phyloP scores from a whole-genome alignment of 2,797 vertebrate species.

The Phyllotis vaccarum region DNA sequence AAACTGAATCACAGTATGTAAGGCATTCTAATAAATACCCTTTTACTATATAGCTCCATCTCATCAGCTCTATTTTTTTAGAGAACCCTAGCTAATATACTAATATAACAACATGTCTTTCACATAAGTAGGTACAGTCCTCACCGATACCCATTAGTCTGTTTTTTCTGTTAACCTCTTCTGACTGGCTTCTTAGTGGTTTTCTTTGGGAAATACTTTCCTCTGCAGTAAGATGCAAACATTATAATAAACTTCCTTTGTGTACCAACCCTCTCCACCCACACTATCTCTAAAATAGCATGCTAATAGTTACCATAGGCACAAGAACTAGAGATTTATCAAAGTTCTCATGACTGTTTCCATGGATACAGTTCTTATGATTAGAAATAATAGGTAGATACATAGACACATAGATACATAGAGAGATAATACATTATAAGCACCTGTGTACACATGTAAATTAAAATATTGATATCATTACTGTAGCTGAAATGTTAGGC shows the following conservation, averaged over 20 bases:
- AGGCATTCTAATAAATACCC: background rate
- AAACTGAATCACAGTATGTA: background rate
- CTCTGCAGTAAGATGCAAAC: background rate
- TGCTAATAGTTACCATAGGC: background rate
- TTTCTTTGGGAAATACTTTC: background rate
- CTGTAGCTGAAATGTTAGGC: background rate
- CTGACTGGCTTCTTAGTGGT: background rate
- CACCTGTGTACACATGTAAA: background rate
- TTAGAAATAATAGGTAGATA: background rate
- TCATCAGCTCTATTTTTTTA: background rate
- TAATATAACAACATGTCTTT: background rate
- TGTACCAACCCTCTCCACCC: background rate
- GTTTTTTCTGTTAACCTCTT: background rate
- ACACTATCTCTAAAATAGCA: background rate
- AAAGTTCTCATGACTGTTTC: background rate
- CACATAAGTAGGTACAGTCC: background rate
- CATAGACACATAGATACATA: background rate
- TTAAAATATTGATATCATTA: background rate
- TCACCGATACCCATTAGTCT: too few species aligned
- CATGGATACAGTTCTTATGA: background rate
- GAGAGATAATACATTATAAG: background rate
- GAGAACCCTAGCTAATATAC: background rate
- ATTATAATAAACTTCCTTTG: background rate
- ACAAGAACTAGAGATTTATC: background rate
- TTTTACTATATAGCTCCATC: too few species aligned